Conservation (phyloP, 2,888 invertebrate species). For the Merodon equestris region DNA sequence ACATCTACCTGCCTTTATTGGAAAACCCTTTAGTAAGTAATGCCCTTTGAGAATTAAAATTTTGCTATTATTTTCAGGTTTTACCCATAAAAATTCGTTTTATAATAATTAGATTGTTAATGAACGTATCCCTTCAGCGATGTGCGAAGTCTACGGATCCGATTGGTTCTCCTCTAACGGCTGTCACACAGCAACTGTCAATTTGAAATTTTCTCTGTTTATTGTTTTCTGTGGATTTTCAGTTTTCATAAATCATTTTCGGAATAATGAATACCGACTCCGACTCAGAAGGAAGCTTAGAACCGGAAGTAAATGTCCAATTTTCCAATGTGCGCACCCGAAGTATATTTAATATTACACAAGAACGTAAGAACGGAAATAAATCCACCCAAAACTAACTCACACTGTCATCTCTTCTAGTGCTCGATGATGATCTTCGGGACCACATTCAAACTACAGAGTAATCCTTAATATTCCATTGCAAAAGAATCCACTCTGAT, state of each 20-base stretch:
- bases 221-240: background rate
- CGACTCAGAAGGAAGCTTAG: conserved; percentile 68
- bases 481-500: background rate
- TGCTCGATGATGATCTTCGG: conserved; percentile 21
- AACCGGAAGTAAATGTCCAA: conserved; percentile 45
- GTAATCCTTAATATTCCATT: conserved; percentile 51
- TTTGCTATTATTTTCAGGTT: no score
- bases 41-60: no score
- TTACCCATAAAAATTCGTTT: background rate
- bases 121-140: conserved; percentile 19
- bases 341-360: conserved; percentile 71
- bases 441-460: conserved; percentile 60
- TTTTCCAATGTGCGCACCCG: conserved; percentile 51
- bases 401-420: conserved; percentile 12
- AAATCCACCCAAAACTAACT: background rate
- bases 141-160: background rate
- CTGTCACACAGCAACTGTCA: conserved; percentile 25
- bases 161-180: background rate
- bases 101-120: background rate
- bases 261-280: conserved; percentile 61
- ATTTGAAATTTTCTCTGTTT: conserved; percentile 2
- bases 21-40: no score
- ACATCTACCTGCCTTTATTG: no score
- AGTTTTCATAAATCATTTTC: no score
- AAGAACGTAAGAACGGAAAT: conserved; percentile 67